Conservation (phyloP, 2,888 invertebrate genomes). For the Oeneis ivallda region DNA sequence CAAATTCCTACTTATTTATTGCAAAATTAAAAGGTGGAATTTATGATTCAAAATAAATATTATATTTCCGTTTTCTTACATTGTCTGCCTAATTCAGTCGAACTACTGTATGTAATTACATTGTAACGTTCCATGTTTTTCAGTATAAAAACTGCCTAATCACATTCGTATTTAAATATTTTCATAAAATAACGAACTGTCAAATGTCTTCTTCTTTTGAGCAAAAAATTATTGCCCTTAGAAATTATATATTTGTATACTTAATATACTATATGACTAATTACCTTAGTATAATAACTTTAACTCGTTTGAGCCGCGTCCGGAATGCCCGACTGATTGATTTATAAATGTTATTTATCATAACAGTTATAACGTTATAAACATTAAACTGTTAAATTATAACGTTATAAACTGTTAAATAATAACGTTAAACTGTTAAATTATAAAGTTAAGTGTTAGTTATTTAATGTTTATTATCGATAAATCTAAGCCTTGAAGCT, state of each 20-base stretch:
- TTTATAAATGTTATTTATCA: neutral
- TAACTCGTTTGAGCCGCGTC: conserved; percentile 43
- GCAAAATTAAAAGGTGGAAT: neutral
- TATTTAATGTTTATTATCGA: no score
- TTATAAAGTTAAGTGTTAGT: no score
- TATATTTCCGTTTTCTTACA: neutral
- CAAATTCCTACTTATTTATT: no score
- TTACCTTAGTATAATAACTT: conserved; percentile 54
- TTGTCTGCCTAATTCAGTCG: neutral
- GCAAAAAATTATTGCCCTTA: conserved; percentile 42
- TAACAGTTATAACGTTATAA: neutral
- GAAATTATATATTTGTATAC: conserved; percentile 43
- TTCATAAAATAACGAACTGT: conserved; percentile 18
- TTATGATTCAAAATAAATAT: neutral
- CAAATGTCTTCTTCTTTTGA: conserved; percentile 43
- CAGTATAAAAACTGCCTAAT: conserved; percentile 4
- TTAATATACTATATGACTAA: conserved; percentile 42
- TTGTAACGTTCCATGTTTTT: neutral
- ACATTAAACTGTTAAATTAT: no score
- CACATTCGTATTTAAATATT: conserved; percentile 6
- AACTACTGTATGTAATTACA: neutral
- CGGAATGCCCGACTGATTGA: neutral
- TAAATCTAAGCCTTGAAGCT: no score
- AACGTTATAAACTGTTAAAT: no score
- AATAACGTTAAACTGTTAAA: no score